Percentiles rank a stretch among this genome's conserved stretches.
Evolutionary conservation across 2,888 invertebrate species (phyloP).

Genomic region (Cistogaster globosa): DNA sequence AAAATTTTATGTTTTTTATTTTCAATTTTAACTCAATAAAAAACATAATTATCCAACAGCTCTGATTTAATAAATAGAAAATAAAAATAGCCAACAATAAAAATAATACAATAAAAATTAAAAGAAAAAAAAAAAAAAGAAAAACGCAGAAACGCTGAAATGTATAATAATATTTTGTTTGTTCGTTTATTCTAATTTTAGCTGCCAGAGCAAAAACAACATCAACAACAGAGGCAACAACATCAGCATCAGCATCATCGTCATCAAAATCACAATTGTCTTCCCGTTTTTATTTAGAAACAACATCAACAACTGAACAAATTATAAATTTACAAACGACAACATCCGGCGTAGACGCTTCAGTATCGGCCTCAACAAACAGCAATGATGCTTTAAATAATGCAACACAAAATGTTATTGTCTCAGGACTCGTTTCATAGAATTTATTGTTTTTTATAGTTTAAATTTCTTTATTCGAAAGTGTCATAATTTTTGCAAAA

Average conservation of each 20-base stretch:
- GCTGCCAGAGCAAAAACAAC: slow-evolving; percentile 9
- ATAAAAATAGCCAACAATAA: background rate
- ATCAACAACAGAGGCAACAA: slow-evolving; percentile 1
- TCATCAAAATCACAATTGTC: slow-evolving; percentile 22
- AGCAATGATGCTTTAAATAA: slow-evolving; percentile 23
- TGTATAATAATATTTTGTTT: slow-evolving; percentile 25
- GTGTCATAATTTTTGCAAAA: slow-evolving; percentile 8
- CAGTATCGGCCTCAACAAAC: slow-evolving; percentile 4
- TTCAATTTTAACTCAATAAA: too few relatives aligned
- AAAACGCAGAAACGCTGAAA: too few relatives aligned
- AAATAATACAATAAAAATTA: background rate
- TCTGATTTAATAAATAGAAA: background rate
- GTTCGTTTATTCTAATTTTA: slow-evolving; percentile 39
- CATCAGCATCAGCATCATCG: slow-evolving; percentile 13
- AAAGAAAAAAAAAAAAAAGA: too few relatives aligned
- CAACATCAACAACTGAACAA: slow-evolving; percentile 41
- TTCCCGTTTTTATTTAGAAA: slow-evolving; percentile 24
- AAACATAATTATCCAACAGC: too few relatives aligned
- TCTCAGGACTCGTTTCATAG: slow-evolving; percentile 41
- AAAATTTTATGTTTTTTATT: too few relatives aligned
- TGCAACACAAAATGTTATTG: slow-evolving; percentile 28
- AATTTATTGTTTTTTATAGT: slow-evolving; percentile 26
- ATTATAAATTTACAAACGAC: slow-evolving; percentile 45
- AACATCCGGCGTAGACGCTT: slow-evolving; percentile 41
- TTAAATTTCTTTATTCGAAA: slow-evolving; percentile 10